Conservation (phyloP, 1,140 invertebrate genomes). For the Sinonovacula constricta region DNA sequence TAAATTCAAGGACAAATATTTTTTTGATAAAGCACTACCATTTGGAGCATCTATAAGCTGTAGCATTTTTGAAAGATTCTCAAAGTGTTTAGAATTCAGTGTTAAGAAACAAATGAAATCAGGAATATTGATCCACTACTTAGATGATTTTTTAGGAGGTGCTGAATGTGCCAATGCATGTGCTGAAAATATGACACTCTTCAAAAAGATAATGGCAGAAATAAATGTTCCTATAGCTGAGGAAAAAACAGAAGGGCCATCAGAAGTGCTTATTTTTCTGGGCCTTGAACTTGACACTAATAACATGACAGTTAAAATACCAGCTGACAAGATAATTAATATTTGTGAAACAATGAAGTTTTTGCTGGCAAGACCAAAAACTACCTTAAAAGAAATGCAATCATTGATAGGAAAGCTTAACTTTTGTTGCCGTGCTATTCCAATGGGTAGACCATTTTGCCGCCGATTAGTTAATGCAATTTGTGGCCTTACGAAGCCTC, state of each 20-base stretch:
- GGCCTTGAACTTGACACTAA: constrained; percentile 33
- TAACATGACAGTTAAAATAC: constrained; percentile 28
- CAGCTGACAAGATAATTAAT: constrained; percentile 16
- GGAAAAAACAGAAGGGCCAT: constrained; percentile 41
- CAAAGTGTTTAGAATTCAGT: constrained; percentile 29
- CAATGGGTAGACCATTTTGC: constrained; percentile 44
- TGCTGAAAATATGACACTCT: not conserved
- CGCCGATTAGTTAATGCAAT: constrained; percentile 39
- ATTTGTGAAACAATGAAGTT: not conserved
- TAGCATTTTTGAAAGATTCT: constrained; percentile 41
- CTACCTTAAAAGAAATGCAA: constrained; percentile 47
- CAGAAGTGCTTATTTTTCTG: constrained; percentile 21
- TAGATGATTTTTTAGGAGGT: constrained; percentile 37
- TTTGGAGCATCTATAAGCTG: constrained; percentile 35
- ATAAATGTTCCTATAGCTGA: constrained; percentile 12
- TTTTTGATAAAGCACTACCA: constrained; percentile 46
- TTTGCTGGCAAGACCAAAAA: not conserved
- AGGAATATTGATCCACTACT: constrained; percentile 27
- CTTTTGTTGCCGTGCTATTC: constrained; percentile 47
- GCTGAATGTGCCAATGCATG: not conserved
- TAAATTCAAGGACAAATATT: constrained; percentile 36
- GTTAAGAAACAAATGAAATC: not conserved
- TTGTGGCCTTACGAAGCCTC: constrained; percentile 16
- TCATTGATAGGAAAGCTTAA: constrained; percentile 50
- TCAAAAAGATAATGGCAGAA: not conserved